Base-by-base conservation (phyloP, 2,888 invertebrate species). In the Monopis laevigella region DNA sequence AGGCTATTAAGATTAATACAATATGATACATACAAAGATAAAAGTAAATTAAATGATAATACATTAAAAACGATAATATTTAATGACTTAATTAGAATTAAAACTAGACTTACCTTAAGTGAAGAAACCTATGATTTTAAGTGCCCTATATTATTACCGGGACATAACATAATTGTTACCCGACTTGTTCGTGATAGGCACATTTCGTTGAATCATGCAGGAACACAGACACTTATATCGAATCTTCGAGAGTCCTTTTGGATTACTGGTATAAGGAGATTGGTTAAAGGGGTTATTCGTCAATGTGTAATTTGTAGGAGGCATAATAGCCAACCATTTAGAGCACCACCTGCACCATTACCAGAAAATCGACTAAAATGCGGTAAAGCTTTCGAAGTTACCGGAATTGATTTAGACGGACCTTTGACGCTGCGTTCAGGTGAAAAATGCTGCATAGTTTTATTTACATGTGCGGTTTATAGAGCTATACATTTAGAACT, bases 401-500 rank as follows among this genome's bases (percentile, higher is more conserved):
- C 29, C 2, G 29, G 29, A 6, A 29, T 29, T 2, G 29, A 29
- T 7, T 29, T 29, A 11, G 29, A 12, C 7, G 29, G 29, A 29
- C 29, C 29, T 6, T 11, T 29, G 3, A 6, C 6, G 12, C 2
- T 29, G 2, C 3, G 12, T 8, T 8, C 3, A 2, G 29, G 29
- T 18, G 29, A 11, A 29, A 29, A 29, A 7, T 29, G 29, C 7
- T 29, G 29, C 13, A 29, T 29, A 3, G 29, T 42, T 10, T 24
- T 45, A 12, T 45, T 30, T n/a, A 45, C 45, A 3, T 42, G 45
- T 19, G 45, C 45, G 2, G 30, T 35, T 2, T 45, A 40, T 21
- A 42, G 42, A 3, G 45, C 45, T 1, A 16, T 45, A 2, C 29
- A 29, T 29, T 29, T 29, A 29, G 29, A 29, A 29, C 7, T 29